phyloP scores from a whole-genome alignment of 2,113 vertebrate genomes.

The Salvator merianae region DNA sequence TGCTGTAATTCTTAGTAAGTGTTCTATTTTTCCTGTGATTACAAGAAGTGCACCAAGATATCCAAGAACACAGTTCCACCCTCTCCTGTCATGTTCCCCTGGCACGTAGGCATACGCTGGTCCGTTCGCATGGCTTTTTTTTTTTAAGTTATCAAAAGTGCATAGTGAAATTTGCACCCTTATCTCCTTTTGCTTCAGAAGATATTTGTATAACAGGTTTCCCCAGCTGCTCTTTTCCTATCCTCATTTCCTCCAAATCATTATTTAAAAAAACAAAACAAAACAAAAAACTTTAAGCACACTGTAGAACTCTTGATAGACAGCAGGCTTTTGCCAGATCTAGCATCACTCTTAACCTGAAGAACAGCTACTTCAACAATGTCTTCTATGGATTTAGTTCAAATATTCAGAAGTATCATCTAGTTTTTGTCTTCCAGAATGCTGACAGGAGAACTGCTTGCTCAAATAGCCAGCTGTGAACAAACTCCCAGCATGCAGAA shows the following conservation, averaged over 20 bases:
- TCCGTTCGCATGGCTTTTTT: fast-evolving
- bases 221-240: neutral
- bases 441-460: neutral
- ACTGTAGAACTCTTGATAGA: neutral
- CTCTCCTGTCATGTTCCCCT: fast-evolving
- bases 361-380: neutral
- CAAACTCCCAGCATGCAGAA: neutral
- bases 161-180: neutral
- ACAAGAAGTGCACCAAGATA: neutral
- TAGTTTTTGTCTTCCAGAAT: neutral
- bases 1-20: neutral
- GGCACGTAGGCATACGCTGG: fast-evolving
- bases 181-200: neutral
- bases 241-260: neutral
- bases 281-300: too few relatives aligned
- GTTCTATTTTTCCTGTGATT: neutral
- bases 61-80: conserved; percentile 16
- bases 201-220: neutral
- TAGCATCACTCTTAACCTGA: neutral
- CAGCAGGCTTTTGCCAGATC: neutral
- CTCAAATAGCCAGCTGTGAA: neutral
- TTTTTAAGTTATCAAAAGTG: neutral
- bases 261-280: neutral
- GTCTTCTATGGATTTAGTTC: neutral
- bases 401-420: neutral